Evolutionary conservation across 2,113 vertebrate genomes (phyloP).

Genomic region (Spheniscus mendiculus): DNA sequence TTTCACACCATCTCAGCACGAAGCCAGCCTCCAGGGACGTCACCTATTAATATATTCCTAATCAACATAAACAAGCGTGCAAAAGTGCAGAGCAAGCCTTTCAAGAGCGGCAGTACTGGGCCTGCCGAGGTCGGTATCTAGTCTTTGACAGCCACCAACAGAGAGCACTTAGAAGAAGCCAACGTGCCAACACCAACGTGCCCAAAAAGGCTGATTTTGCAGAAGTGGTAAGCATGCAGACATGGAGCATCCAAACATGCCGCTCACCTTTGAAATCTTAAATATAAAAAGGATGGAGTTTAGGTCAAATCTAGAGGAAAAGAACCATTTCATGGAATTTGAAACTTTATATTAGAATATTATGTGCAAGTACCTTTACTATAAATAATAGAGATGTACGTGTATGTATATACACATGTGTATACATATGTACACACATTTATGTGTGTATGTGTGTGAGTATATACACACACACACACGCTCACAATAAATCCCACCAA

Average conservation of each 20-base stretch:
- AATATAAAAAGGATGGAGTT: background rate
- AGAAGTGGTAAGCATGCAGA: background rate
- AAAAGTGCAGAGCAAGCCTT: background rate
- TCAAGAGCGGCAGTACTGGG: background rate
- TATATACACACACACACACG: too few species aligned
- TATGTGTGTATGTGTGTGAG: background rate
- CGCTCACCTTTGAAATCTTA: background rate
- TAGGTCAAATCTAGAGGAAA: background rate
- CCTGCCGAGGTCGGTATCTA: background rate
- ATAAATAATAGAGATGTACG: background rate
- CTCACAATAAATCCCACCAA: background rate
- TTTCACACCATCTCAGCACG: background rate
- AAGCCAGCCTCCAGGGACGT: background rate
- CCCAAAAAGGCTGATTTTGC: background rate
- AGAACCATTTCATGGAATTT: background rate
- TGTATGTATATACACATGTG: background rate
- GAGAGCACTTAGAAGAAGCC: background rate
- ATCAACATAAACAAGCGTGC: background rate
- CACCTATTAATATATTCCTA: background rate
- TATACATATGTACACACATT: background rate
- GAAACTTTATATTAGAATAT: background rate
- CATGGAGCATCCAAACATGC: background rate
- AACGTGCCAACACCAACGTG: fast-evolving
- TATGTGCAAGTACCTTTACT: background rate
- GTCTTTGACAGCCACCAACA: background rate